phyloP scores from a whole-genome alignment of 2,888 invertebrate species.

The Eristalinus sepulchralis region DNA sequence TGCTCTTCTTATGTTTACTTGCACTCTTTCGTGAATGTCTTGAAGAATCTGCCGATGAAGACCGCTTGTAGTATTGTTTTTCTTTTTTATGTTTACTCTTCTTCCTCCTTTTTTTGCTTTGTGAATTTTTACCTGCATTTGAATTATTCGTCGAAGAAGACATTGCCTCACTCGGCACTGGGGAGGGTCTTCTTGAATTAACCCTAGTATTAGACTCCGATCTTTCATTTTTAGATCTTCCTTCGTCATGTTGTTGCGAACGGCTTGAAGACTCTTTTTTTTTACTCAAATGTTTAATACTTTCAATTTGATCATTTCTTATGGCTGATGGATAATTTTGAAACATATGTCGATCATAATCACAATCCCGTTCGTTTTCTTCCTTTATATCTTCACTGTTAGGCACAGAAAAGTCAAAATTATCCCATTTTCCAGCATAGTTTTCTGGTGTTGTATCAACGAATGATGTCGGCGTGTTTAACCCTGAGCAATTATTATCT shows the following conservation, averaged over 20 bases:
- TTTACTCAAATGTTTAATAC: conserved; percentile 23
- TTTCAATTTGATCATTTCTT: conserved; percentile 39
- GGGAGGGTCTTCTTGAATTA: conserved; percentile 82
- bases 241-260: conserved; percentile 28
- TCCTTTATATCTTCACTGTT: conserved; percentile 56
- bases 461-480: conserved; percentile 69
- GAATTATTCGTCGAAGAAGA: conserved; percentile 56
- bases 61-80: conserved; percentile 83
- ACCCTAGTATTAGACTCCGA: conserved; percentile 81
- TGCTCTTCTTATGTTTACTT: conserved; percentile 89
- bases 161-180: conserved; percentile 43
- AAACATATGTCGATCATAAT: conserved; percentile 39
- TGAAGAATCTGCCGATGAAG: conserved; percentile 79
- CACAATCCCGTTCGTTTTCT: conserved; percentile 46
- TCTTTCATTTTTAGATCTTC: conserved; percentile 26
- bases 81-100: conserved; percentile 85
- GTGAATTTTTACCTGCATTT: conserved; percentile 80
- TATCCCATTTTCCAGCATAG: conserved; percentile 84
- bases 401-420: conserved; percentile 64
- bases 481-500: conserved; percentile 73
- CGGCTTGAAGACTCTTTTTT: conserved; percentile 34
- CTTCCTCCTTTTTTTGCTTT: conserved; percentile 82
- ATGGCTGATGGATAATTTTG: conserved; percentile 22
- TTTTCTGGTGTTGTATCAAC: conserved; percentile 84
- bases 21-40: conserved; percentile 81